Base-by-base conservation (phyloP, 2,797 vertebrate species). In the Spinus olivaceus region DNA sequence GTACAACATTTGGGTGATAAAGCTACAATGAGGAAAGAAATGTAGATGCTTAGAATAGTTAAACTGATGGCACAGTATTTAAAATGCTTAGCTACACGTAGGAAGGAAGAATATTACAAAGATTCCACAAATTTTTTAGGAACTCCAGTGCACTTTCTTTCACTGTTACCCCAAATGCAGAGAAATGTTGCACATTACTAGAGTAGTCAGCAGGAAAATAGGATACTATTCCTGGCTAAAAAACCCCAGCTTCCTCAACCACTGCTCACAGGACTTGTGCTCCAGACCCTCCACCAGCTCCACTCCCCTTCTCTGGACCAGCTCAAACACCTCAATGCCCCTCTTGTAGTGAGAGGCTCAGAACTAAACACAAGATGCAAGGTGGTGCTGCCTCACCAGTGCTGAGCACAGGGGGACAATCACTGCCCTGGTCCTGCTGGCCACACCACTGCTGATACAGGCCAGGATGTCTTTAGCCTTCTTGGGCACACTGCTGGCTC, bases 1-100 rank as follows among this genome's bases (percentile, higher is more conserved):
- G 98, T 33, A 99, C 99, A 92, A 99, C 92, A 88, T 99, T 99
- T 50, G 98, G 99, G 71, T 99, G 99, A 61, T 83, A 98, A 97
- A 99, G 98, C 98, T 99, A 57, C 30, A 98, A 94, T 51, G 41
- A 86, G 74, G 95, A 76, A 88, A 95, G 35, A 97, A 96, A 71
- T 61, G 27, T 3, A 72, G 60, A 51, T 46, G 11, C 59, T 94
- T 82, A 95, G 33, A 78, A 54, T 3, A 67, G 28, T 63, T 79
- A 72, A 92, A 92, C 16, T 53, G 28, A 51, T n/a, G 30, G 74
- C 46, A 71, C 19, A 30, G 10, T 74, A 73, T 89, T 81, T 89
- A 44, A 37, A 85, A 54, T 10, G 21, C 28, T 80, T 59, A 84
- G 54, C 39, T 72, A 63, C 28, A 22, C 3, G 3, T 3, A 47